Conservation (phyloP, 2,888 invertebrate genomes). For the Eurois occulta region DNA sequence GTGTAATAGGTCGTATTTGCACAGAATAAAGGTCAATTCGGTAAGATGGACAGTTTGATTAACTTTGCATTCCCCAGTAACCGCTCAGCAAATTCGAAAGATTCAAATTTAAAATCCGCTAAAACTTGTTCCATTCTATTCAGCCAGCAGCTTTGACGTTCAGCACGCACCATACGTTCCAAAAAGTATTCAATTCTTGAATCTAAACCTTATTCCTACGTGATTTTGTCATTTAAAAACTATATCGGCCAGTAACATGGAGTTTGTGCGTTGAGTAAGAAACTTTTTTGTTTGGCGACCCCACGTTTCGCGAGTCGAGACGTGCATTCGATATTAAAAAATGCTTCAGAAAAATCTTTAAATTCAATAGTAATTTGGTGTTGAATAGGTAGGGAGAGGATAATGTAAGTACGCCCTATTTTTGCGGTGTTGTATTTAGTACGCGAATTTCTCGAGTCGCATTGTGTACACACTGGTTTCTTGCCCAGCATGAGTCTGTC, state of each 20-base stretch:
- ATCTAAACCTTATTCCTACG: conserved; percentile 83
- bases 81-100: conserved; percentile 70
- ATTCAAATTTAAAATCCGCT: conserved; percentile 78
- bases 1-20: conserved; percentile 33
- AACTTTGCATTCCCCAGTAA: conserved; percentile 56
- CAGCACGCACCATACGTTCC: conserved; percentile 74
- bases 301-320: conserved; percentile 77
- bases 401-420: conserved; percentile 87
- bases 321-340: conserved; percentile 86
- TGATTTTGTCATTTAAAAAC: conserved; percentile 74
- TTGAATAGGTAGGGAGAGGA: conserved; percentile 85
- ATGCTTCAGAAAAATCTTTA: conserved; percentile 87
- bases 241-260: conserved; percentile 64
- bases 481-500: conserved; percentile 86
- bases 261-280: conserved; percentile 70
- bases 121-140: conserved; percentile 85
- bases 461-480: conserved; percentile 88
- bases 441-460: conserved; percentile 86
- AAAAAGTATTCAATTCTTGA: conserved; percentile 72
- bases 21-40: conserved; percentile 46
- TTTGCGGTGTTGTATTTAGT: conserved; percentile 89
- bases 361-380: conserved; percentile 89
- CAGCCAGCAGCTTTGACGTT: conserved; percentile 79
- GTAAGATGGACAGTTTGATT: conserved; percentile 18
- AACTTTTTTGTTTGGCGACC: conserved; percentile 76